Conservation (phyloP, 2,113 vertebrate genomes). For the Conger conger region DNA sequence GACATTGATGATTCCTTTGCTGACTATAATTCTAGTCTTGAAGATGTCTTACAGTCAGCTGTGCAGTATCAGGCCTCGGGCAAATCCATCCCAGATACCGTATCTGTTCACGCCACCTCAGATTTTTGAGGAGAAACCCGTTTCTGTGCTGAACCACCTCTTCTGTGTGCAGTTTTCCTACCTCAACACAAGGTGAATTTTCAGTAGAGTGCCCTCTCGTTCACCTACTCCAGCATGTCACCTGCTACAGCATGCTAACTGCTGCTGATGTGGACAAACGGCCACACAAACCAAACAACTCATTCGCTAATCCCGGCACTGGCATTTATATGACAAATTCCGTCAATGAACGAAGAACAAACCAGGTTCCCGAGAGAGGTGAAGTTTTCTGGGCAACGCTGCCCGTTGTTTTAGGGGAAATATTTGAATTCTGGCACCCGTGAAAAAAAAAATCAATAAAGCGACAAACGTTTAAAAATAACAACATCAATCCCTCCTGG, state of each 20-base stretch:
- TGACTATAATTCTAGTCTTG: conserved; percentile 30
- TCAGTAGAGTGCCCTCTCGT: not conserved
- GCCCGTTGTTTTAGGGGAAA: not conserved
- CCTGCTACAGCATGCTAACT: not conserved
- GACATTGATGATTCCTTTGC: conserved; percentile 25
- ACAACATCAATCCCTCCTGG: not conserved
- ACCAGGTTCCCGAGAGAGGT: not conserved
- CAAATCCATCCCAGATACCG: conserved; percentile 9
- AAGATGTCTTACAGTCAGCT: conserved; percentile 37
- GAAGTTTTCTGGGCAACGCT: not conserved
- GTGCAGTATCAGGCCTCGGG: conserved; percentile 16
- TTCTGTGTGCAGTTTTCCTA: not conserved
- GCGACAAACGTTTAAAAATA: not conserved
- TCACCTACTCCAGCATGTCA: not conserved
- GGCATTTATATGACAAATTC: too few relatives aligned
- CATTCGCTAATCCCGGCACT: too few relatives aligned
- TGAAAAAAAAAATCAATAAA: not conserved
- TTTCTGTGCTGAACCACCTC: not conserved
- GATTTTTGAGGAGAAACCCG: not conserved
- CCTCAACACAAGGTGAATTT: not conserved
- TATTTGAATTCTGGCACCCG: not conserved
- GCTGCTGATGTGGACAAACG: not conserved
- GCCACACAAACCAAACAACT: not conserved
- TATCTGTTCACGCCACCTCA: not conserved
- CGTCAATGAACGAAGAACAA: not conserved